phyloP scores from a whole-genome alignment of 2,113 vertebrate genomes.

The Colius striatus region DNA sequence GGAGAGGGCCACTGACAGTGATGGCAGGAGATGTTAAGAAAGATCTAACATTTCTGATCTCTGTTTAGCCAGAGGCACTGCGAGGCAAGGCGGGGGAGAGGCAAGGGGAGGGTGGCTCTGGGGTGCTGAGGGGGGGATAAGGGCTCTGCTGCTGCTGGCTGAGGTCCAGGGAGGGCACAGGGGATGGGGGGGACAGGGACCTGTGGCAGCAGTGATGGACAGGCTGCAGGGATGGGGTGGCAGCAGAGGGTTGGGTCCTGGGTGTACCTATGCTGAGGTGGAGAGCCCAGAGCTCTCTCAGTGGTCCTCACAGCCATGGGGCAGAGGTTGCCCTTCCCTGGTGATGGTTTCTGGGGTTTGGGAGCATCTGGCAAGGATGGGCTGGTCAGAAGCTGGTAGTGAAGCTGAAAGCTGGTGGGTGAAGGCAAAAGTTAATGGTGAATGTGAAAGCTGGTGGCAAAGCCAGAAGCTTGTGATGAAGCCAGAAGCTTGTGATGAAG shows the following conservation, averaged over 20 bases:
- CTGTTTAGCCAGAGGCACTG: slow-evolving; percentile 81
- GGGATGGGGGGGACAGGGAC: neutral
- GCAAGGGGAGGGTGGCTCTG: slow-evolving; percentile 60
- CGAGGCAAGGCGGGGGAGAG: slow-evolving; percentile 73
- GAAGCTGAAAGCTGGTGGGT: neutral
- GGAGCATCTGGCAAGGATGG: fast-evolving
- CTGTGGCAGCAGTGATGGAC: neutral
- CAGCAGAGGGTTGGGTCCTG: neutral
- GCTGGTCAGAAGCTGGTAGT: neutral
- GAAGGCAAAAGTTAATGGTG: no score
- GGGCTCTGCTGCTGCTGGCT: neutral
- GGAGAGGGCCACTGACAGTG: slow-evolving; percentile 69
- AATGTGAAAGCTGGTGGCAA: neutral
- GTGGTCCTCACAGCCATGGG: fast-evolving
- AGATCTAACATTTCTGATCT: slow-evolving; percentile 84
- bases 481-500: neutral
- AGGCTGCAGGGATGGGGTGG: neutral
- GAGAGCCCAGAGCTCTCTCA: neutral
- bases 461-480: no score
- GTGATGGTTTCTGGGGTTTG: neutral
- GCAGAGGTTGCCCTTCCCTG: neutral
- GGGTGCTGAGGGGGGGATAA: slow-evolving; percentile 17
- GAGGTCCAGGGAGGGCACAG: neutral
- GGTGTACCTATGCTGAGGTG: fast-evolving
- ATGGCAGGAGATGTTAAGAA: slow-evolving; percentile 82